These are phyloP conservation scores for Semaprochilodus insignis DNA, from an alignment of 2,797 vertebrate genomes.

Conservation along the genomic window DNA sequence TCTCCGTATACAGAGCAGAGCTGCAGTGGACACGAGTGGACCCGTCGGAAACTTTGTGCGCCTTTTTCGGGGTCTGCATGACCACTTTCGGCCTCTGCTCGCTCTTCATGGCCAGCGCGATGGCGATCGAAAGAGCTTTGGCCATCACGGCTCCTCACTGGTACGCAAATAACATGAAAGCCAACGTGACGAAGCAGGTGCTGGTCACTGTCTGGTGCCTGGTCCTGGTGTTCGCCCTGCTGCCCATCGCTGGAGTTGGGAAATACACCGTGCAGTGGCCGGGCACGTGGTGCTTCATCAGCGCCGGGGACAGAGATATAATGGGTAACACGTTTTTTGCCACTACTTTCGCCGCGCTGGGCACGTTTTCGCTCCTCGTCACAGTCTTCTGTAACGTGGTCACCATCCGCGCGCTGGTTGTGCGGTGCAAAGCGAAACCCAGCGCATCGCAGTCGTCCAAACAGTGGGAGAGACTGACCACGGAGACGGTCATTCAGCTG, in stretches of 20 bases:
- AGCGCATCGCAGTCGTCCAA: constrained; percentile 79
- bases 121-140: constrained; percentile 91
- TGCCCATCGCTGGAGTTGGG: constrained; percentile 88
- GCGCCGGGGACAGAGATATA: constrained; percentile 73
- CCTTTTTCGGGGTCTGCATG: constrained; percentile 94
- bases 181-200: constrained; percentile 81
- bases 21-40: constrained; percentile 85
- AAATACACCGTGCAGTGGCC: constrained; percentile 92
- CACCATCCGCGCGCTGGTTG: constrained; percentile 88
- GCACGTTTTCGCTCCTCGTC: constrained; percentile 85
- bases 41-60: constrained; percentile 84
- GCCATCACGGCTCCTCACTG: constrained; percentile 93
- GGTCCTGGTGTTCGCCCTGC: constrained; percentile 84
- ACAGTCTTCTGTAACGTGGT: constrained; percentile 91
- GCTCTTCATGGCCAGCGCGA: constrained; percentile 91
- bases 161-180: constrained; percentile 93
- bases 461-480: constrained; percentile 92
- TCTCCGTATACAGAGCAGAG: constrained; percentile 87
- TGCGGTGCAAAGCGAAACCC: constrained; percentile 84
- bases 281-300: constrained; percentile 97
- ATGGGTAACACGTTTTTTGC: constrained; percentile 82
- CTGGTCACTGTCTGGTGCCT: constrained; percentile 84
- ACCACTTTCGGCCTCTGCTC: constrained; percentile 93
- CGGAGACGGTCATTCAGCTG: constrained; percentile 93
- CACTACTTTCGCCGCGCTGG: constrained; percentile 86